Conservation (phyloP, 2,888 invertebrate species). For the Acleris emargana region DNA sequence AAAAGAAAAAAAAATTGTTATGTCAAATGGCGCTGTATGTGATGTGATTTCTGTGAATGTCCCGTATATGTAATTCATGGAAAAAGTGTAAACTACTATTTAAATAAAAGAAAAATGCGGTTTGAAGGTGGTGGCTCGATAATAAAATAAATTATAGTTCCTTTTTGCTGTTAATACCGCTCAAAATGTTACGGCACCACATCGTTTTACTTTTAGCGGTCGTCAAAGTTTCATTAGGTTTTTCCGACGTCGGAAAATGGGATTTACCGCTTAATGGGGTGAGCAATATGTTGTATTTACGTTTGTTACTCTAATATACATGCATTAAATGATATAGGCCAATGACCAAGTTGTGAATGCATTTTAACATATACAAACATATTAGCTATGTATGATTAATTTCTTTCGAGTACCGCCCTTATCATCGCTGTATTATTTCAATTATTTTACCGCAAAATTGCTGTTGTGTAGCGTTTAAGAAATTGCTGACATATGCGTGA, state of each 20-base stretch:
- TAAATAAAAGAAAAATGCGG: slow-evolving; percentile 43
- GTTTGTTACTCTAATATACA: background rate
- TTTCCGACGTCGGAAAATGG: slow-evolving; percentile 88
- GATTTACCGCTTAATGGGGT: slow-evolving; percentile 84
- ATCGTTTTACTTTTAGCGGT: slow-evolving; percentile 59
- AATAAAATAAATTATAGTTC: slow-evolving; percentile 39
- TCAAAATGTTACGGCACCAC: slow-evolving; percentile 62
- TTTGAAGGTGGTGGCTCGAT: slow-evolving; percentile 40
- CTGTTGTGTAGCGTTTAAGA: background rate
- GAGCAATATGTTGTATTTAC: slow-evolving; percentile 43
- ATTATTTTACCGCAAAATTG: background rate
- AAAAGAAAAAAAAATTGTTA: background rate
- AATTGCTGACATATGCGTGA: background rate
- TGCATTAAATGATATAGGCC: background rate
- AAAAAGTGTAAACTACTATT: slow-evolving; percentile 22
- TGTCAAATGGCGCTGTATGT: background rate
- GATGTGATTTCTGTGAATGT: background rate
- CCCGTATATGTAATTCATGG: slow-evolving; percentile 15
- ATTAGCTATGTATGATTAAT: slow-evolving; percentile 2
- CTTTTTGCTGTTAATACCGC: slow-evolving; percentile 17
- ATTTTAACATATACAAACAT: slow-evolving; percentile 26
- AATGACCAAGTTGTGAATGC: background rate
- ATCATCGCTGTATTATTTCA: slow-evolving; percentile 12
- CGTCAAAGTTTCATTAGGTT: slow-evolving; percentile 63
- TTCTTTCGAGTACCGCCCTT: slow-evolving; percentile 16